Conservation (phyloP, 2,888 invertebrate genomes). For the Eugnorisma glareosa region DNA sequence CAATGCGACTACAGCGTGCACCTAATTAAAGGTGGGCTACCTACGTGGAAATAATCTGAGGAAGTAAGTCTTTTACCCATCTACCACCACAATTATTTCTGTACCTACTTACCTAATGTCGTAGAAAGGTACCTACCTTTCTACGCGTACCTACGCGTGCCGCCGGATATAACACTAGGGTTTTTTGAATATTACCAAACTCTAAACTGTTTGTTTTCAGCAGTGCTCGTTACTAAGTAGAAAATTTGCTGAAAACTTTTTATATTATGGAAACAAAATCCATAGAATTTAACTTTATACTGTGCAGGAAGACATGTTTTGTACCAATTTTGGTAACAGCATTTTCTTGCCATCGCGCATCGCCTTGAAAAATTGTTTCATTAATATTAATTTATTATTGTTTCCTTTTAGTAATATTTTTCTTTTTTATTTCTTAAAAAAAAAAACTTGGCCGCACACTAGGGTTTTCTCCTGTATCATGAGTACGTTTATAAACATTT, state of each 20-base stretch:
- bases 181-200: not conserved
- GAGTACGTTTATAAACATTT: too few species aligned
- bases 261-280: slow-evolving; percentile 36
- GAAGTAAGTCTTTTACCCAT: too few species aligned
- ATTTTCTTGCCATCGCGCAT: slow-evolving; percentile 16
- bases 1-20: not conserved
- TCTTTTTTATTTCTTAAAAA: too few species aligned
- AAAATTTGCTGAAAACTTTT: slow-evolving; percentile 46
- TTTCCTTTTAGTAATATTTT: not conserved
- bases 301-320: slow-evolving; percentile 47
- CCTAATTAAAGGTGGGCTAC: not conserved
- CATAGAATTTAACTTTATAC: slow-evolving; percentile 45
- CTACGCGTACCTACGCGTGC: too few species aligned
- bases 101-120: too few species aligned
- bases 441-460: too few species aligned
- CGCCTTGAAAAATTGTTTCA: slow-evolving; percentile 22
- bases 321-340: slow-evolving; percentile 32
- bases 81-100: too few species aligned
- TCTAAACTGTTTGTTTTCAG: slow-evolving; percentile 11
- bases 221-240: slow-evolving; percentile 15
- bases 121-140: too few species aligned
- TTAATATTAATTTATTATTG: slow-evolving; percentile 7
- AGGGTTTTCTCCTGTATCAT: too few species aligned
- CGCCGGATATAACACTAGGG: not conserved
- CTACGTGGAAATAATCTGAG: too few species aligned